phyloP scores from a whole-genome alignment of 1,140 invertebrate species.

The Ptiloglossa arizonensis region DNA sequence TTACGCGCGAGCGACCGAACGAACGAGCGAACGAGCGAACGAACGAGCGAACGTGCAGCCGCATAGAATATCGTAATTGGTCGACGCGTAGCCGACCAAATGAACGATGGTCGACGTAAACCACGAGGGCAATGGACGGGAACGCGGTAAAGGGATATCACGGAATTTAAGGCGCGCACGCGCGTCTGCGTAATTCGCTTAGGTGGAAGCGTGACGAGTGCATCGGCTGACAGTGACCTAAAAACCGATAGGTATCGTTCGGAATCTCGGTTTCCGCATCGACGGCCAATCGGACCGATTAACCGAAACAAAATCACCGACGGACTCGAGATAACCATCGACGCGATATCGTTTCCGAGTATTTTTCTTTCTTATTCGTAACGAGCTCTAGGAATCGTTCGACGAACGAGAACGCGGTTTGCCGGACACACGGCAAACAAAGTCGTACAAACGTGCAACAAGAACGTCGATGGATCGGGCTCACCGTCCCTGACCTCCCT shows the following conservation, averaged over 20 bases:
- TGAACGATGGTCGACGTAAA: not conserved
- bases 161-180: not conserved
- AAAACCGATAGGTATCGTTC: slow-evolving; percentile 10
- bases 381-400: not conserved
- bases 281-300: slow-evolving; percentile 28
- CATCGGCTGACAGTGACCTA: slow-evolving; percentile 13
- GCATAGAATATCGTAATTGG: not conserved
- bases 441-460: slow-evolving; percentile 10
- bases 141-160: not conserved
- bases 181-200: too few relatives aligned
- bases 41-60: too few relatives aligned
- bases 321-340: not conserved
- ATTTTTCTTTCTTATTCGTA: not conserved
- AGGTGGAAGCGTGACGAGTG: slow-evolving; percentile 1
- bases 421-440: not conserved
- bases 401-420: too few relatives aligned
- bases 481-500: slow-evolving; percentile 14
- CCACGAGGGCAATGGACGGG: not conserved
- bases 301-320: slow-evolving; percentile 6
- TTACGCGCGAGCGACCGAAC: not conserved
- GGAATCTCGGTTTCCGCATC: slow-evolving; percentile 18
- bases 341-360: too few relatives aligned
- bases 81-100: not conserved
- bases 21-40: not conserved
- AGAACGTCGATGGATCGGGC: slow-evolving; percentile 19